Evolutionary conservation across 92 coral and sea anemone species (phyloP).

Genomic region (Zoanthus sociatus): DNA sequence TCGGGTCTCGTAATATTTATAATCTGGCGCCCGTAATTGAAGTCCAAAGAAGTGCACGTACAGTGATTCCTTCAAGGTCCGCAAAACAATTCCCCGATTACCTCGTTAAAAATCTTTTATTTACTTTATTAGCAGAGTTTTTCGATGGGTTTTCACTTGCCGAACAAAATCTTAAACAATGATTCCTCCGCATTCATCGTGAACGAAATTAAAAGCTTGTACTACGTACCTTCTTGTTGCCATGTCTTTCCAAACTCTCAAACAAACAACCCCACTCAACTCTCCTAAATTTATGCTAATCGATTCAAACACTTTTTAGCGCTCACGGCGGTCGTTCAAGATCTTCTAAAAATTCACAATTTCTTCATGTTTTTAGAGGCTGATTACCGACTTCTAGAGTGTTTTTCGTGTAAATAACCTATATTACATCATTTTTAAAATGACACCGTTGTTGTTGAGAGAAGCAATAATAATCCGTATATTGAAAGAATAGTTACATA

Average conservation of each 20-base stretch:
- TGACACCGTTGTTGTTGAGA: too few relatives aligned
- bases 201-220: not conserved
- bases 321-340: not conserved
- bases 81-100: not conserved
- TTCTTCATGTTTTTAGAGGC: too few relatives aligned
- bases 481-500: too few relatives aligned
- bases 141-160: not conserved
- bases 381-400: too few relatives aligned
- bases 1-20: not conserved
- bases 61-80: not conserved
- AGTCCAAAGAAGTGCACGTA: not conserved
- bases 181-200: not conserved
- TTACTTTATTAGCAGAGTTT: not conserved
- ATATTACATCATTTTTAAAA: too few relatives aligned
- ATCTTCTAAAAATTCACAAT: too few relatives aligned
- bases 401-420: too few relatives aligned
- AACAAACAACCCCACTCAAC: not conserved
- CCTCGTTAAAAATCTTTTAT: not conserved
- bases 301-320: not conserved
- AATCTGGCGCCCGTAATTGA: not conserved
- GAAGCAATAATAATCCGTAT: too few relatives aligned
- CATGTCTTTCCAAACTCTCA: not conserved
- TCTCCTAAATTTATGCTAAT: not conserved
- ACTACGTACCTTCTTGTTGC: not conserved
- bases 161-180: not conserved